Evolutionary conservation across 1,140 invertebrate species (phyloP), one percentile per base, ranked within the genome.

Genomic region (Vanessa tameamea): DNA sequence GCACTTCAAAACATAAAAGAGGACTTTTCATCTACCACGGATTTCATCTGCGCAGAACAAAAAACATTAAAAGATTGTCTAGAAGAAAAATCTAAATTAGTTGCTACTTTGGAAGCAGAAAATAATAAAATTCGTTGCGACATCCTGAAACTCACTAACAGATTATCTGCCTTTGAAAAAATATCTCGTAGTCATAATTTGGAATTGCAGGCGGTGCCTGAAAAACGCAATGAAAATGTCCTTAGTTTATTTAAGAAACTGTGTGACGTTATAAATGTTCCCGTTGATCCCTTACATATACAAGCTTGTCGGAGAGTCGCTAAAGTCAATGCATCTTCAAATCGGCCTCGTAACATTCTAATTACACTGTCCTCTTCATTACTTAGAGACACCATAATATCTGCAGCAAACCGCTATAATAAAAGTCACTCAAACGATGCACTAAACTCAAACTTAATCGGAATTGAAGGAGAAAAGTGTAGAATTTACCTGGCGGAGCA

Each of bases 11-110:
- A 65, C 6, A 13, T 65, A 9, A 65, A 65, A n/a, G 64, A 65
- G 47, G 64, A 65, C 23, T 65, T 65, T 65, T 47, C 64, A n/a
- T 12, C 12, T 15, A 65, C 64, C 13, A 65, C 64, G 16, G 64
- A 65, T 48, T 65, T 65, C 15, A 65, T 65, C n/a, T 65, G 64
- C 47, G 12, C 37, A 4, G 64, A 65, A 26, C 64, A 65, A 16
- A 16, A 48, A 47, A 15, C 13, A 14, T 16, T 65, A 16, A 65
- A 48, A 37, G n/a, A 65, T 8, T 16, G 48, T n/a, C 8, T 65
- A 9, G 64, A 65, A 15, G 26, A 48, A 5, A 65, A 65, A 65
- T 48, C 37, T 31, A n/a, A 47, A 48, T 47, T 65, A 23, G 48
- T 65, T 48, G 4, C 47, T 16, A 65, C 11, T 48, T 26, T 65